Base-by-base conservation (phyloP, 2,888 invertebrate species). In the Tuta absoluta region DNA sequence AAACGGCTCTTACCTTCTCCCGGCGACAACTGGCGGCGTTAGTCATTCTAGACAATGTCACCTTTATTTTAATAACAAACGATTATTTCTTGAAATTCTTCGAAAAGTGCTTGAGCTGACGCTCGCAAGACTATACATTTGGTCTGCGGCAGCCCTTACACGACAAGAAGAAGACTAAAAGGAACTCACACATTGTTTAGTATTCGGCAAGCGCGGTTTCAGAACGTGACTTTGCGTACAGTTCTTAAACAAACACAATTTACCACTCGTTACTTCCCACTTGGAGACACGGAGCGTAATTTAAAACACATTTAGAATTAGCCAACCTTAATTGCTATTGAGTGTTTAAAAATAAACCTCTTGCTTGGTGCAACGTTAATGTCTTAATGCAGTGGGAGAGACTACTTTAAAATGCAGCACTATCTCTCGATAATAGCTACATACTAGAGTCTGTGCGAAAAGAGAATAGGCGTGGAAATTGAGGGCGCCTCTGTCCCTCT, bases 201-300 rank as follows among this genome's bases (percentile, higher is more conserved):
- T 12, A 56, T 56, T 56, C 58, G 2, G 12, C 11, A 14, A 56
- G 38, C 58, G 21, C 58, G 58, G 14, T 33, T 37, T 8, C 33
- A 28, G 8, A 21, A 58, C 58, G 58, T 58, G 58, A 58, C 58
- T 24, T 21, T 58, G 58, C 58, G 58, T 58, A 38, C 17, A 58
- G 58, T 58, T 58, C 58, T 24, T 38, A 17, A 10, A 37, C 58
- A 33, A 58, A 58, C 17, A 58, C 58, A 38, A 58, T 58, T 58
- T 38, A 21, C 19, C 58, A 38, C 58, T 58, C 58, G 58, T 58
- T 58, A 58, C 19, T 33, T n/a, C 56, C n/a, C 28, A 56, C 56
- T 56, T 53, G 51, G 51, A 53, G 51, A 17, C 17, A 56, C 33
- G 56, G 33, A 56, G 33, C 56, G 28, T n/a, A 56, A 56, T 56